phyloP scores from a whole-genome alignment of 2,113 vertebrate genomes.

The Okapia johnstoni region DNA sequence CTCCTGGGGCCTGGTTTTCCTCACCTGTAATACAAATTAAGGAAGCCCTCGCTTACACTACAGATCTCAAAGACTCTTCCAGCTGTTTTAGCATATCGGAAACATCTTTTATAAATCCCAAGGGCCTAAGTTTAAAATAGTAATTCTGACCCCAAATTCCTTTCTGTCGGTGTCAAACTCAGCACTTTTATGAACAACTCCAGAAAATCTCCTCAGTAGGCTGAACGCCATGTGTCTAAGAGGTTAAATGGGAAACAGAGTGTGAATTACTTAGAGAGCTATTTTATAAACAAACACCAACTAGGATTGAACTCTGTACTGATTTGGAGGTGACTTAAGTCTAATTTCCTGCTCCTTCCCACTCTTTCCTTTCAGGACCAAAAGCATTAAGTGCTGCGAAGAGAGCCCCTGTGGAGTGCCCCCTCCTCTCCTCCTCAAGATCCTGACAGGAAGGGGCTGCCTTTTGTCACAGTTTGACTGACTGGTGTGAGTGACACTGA shows the following conservation, averaged over 20 bases:
- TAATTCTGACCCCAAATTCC: constrained; percentile 64
- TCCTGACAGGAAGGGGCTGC: constrained; percentile 33
- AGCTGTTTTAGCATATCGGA: constrained; percentile 62
- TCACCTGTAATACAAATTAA: constrained; percentile 60
- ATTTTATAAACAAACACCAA: constrained; percentile 67
- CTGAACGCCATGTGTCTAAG: constrained; percentile 44
- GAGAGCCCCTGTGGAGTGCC: neutral
- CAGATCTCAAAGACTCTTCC: constrained; percentile 46
- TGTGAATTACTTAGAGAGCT: constrained; percentile 58
- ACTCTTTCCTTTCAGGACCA: neutral
- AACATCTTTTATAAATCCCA: constrained; percentile 72
- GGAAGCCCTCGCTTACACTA: neutral
- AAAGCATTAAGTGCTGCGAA: neutral
- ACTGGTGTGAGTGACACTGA: constrained; percentile 50
- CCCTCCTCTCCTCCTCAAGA: neutral
- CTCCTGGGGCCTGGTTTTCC: constrained; percentile 39
- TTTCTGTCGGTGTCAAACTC: constrained; percentile 62
- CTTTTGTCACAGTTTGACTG: constrained; percentile 58
- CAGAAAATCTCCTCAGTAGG: constrained; percentile 17
- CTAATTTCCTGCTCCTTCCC: constrained; percentile 57
- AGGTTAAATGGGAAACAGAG: constrained; percentile 66
- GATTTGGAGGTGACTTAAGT: constrained; percentile 45
- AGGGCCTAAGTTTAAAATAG: constrained; percentile 63
- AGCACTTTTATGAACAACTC: constrained; percentile 43
- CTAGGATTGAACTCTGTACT: constrained; percentile 34